phyloP scores from a whole-genome alignment of 2,888 invertebrate genomes.

The Sylvicola cinctus region DNA sequence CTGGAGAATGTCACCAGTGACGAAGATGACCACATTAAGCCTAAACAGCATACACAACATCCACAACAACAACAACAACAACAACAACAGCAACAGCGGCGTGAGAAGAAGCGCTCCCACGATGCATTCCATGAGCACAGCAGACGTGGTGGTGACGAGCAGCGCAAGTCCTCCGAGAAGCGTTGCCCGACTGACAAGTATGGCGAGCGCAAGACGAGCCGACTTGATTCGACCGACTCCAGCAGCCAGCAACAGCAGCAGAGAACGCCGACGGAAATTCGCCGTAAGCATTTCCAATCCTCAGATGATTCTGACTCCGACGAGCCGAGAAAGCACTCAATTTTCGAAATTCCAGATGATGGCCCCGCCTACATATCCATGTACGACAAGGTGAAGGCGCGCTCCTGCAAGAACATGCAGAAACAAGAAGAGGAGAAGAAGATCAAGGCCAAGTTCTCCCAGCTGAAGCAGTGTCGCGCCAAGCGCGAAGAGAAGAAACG shows the following conservation, averaged over 20 bases:
- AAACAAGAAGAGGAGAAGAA: slow-evolving; percentile 82
- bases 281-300: too few relatives aligned
- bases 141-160: slow-evolving; percentile 10
- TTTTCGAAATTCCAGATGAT: slow-evolving; percentile 68
- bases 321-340: slow-evolving; percentile 65
- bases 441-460: slow-evolving; percentile 74
- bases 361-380: slow-evolving; percentile 85
- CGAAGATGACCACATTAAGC: slow-evolving; percentile 2
- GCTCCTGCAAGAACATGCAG: slow-evolving; percentile 85
- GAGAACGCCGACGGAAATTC: too few relatives aligned
- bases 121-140: slow-evolving; percentile 9
- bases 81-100: neutral
- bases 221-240: too few relatives aligned
- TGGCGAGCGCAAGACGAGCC: too few relatives aligned
- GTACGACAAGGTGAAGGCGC: slow-evolving; percentile 93
- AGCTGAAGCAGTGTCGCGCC: slow-evolving; percentile 68
- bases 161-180: neutral
- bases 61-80: neutral
- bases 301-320: slow-evolving; percentile 49
- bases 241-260: too few relatives aligned
- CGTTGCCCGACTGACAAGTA: too few relatives aligned
- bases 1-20: slow-evolving; percentile 2
- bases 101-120: slow-evolving; percentile 8
- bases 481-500: slow-evolving; percentile 78
- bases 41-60: neutral